Evolutionary conservation across 2,797 vertebrate species (phyloP), one percentile per base, ranked within the genome.

Genomic region (Linurgus olivaceus): DNA sequence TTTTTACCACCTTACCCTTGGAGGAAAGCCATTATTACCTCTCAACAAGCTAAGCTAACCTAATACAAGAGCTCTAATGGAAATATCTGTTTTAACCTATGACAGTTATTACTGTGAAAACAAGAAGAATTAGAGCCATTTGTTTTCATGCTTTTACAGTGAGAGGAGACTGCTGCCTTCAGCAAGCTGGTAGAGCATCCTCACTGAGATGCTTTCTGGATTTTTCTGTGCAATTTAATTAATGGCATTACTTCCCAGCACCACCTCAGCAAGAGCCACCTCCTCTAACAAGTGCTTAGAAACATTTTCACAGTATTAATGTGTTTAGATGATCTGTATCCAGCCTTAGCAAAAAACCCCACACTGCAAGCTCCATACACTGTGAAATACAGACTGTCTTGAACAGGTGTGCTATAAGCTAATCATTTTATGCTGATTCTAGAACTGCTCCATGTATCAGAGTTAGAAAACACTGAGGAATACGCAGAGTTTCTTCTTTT

Each of bases 101-200:
- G 67, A 90, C 89, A 95, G 77, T 67, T 95, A 90, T 80, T 86
- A 92, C 74, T 88, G 52, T 66, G 72, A 91, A 94, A 96, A 87
- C 45, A 79, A 63, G 45, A 89, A 66, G 38, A 85, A 95, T 61
- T 87, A 89, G 74, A 92, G 79, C 65, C 28, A 91, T 96, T 92
- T 94, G 83, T 85, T 96, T 73, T 71, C 77, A 50, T 65, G 55
- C 51, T 96, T 87, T 85, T 83, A 73, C 18, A 10, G 38, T 7
- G 17, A 67, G 29, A 85, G 26, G 19, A 91, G 17, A 68, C 59
- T 85, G 42, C 67, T 92, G 86, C 59, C 48, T 94, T 89, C 67
- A 89, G 75, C 11, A 1, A 87, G 59, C 80, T 79, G 45, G 51
- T 45, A 73, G 74, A 88, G 35, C 23, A 25, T 7, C 25, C 57